Base-by-base conservation (phyloP, 2,113 vertebrate species). In the Lonchura striata region DNA sequence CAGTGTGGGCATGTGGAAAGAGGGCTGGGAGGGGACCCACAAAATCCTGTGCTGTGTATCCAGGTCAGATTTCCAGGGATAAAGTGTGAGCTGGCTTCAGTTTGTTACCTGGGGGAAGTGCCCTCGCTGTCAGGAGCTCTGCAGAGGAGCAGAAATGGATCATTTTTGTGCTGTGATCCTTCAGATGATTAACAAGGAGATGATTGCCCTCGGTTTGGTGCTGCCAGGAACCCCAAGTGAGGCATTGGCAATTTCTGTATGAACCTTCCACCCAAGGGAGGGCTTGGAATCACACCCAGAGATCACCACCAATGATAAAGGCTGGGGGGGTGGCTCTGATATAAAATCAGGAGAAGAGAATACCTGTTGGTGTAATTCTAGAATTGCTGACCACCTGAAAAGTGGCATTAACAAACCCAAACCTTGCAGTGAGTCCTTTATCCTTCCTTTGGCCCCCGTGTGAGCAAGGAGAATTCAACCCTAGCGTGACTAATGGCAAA, bases 321-420 rank as follows among this genome's bases (percentile, higher is more conserved):
- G 28, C 18, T 63, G 10, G 54, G 46, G 39, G 74, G 15, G 3
- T 8, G 24, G 24, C 46, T n/a, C 17, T 31, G 41, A 12, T 24
- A 28, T 5, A 23, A 71, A 75, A 76, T 8, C 13, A 71, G 30
- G 18, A 52, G 28, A 42, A 68, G 20, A 37, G 57, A 70, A 39
- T 1, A 24, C 0, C 3, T 25, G 15, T 1, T 11, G 41, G 12
- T 15, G 39, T 5, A 13, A 7, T 17, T 74, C 84, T 41, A 13
- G 18, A 37, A 19, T 15, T 42, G 35, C 18, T 82, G 56, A 25
- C 9, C 54, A 17, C 7, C 7, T 68, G 0, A 68, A 61, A 33
- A 6, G 2, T 20, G 27, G 2, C 66, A 69, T 37, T 33, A 71
- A 19, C 10, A 53, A 70, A 5, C 33, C 35, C 52, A 27, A 35